phyloP scores from a whole-genome alignment of 2,113 vertebrate species.

The Chloebia gouldiae region DNA sequence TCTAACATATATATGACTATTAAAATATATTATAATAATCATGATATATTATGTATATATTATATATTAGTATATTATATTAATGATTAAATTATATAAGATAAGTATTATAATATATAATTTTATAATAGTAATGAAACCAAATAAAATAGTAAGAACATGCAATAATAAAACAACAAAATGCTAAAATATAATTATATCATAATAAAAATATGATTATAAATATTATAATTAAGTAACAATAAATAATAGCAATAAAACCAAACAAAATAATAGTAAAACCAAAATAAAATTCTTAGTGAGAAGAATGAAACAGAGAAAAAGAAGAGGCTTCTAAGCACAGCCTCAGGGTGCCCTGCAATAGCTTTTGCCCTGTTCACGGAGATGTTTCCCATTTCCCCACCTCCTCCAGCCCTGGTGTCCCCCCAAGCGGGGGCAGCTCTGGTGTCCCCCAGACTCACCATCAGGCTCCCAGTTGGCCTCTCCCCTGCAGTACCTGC shows the following conservation, averaged over 20 bases:
- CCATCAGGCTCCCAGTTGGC: conserved; percentile 83
- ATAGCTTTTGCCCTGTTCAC: fast-evolving
- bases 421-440: not conserved
- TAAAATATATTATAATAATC: too few species aligned
- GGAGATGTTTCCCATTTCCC: not conserved
- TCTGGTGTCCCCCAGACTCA: conserved; percentile 1
- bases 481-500: conserved; percentile 79
- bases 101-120: not conserved
- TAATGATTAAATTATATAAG: not conserved
- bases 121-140: not conserved
- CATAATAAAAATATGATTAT: not conserved
- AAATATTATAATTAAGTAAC: not conserved
- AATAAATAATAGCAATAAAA: not conserved
- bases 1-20: not conserved
- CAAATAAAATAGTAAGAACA: too few species aligned
- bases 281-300: not conserved
- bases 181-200: too few species aligned
- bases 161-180: too few species aligned
- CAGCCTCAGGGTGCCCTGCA: not conserved
- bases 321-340: not conserved
- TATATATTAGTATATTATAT: too few species aligned
- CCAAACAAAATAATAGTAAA: not conserved
- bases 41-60: too few species aligned
- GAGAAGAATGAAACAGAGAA: not conserved
- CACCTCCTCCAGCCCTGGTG: not conserved